Conservation (phyloP, 1,140 invertebrate genomes). For the Scaptomyza montana region DNA sequence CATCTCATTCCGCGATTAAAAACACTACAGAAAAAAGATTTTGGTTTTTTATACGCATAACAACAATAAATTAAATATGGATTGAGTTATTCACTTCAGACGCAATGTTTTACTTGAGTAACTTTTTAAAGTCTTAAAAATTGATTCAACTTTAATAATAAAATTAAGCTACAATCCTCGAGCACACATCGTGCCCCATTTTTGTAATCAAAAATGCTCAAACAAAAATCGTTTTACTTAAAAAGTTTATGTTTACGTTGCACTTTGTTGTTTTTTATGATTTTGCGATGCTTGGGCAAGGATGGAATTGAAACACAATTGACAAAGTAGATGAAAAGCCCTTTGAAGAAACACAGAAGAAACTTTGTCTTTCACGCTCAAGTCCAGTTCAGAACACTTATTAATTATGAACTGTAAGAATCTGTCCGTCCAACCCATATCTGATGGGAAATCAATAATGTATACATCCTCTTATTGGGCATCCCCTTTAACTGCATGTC, state of each 20-base stretch:
- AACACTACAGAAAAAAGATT: conserved; percentile 61
- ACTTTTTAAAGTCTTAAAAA: neutral
- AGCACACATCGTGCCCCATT: neutral
- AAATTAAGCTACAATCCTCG: conserved; percentile 15
- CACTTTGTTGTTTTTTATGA: conserved; percentile 7
- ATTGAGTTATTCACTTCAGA: conserved; percentile 4
- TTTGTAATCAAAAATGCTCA: neutral
- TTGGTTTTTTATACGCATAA: conserved; percentile 16
- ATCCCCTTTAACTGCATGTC: neutral
- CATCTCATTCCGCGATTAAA: conserved; percentile 79
- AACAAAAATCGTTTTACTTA: neutral
- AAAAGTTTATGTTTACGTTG: conserved; percentile 16
- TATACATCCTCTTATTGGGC: neutral
- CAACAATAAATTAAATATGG: neutral
- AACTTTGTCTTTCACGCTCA: neutral
- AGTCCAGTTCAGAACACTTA: conserved; percentile 1
- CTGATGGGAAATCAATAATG: conserved; percentile 50
- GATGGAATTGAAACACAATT: neutral
- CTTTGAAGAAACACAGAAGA: conserved; percentile 2
- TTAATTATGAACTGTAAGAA: conserved; percentile 26
- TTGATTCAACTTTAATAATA: conserved; percentile 10
- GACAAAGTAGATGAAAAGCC: neutral
- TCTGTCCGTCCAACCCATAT: neutral
- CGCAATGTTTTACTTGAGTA: neutral
- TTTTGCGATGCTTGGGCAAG: neutral